phyloP scores from a whole-genome alignment of 2,888 invertebrate genomes.

The Philereme vetulata region DNA sequence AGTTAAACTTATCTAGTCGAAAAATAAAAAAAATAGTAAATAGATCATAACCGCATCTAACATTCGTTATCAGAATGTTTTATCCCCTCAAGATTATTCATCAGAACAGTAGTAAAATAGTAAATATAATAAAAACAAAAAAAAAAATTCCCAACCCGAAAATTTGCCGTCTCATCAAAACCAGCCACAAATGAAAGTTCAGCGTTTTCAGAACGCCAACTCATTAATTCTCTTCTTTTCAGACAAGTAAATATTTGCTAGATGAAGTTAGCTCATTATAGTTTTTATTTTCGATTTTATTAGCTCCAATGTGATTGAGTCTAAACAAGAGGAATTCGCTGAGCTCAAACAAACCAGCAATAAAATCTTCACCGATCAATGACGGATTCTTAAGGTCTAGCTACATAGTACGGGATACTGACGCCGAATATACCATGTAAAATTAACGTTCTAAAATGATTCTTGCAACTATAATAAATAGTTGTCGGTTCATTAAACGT shows the following conservation, averaged over 20 bases:
- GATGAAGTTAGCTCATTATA: slow-evolving; percentile 72
- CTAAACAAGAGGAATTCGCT: slow-evolving; percentile 69
- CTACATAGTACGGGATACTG: background rate
- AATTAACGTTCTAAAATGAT: too few relatives aligned
- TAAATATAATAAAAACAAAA: too few relatives aligned
- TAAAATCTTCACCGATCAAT: slow-evolving; percentile 67
- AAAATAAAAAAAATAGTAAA: too few relatives aligned
- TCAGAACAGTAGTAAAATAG: slow-evolving; percentile 38
- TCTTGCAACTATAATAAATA: too few relatives aligned
- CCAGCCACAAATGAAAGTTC: slow-evolving; percentile 24
- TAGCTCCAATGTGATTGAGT: slow-evolving; percentile 64
- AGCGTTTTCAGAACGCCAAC: slow-evolving; percentile 34
- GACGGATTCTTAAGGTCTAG: slow-evolving; percentile 44
- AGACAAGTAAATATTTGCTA: slow-evolving; percentile 72
- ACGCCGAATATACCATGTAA: too few relatives aligned
- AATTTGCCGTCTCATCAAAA: slow-evolving; percentile 55
- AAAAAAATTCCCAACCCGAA: slow-evolving; percentile 46
- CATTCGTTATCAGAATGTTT: background rate
- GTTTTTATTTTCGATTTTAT: slow-evolving; percentile 74
- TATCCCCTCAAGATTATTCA: slow-evolving; percentile 24
- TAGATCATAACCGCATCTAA: too few relatives aligned
- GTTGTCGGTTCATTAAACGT: too few relatives aligned
- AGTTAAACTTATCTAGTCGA: too few relatives aligned
- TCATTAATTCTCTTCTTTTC: slow-evolving; percentile 40
- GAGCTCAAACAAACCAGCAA: slow-evolving; percentile 59